phyloP scores from a whole-genome alignment of 2,113 vertebrate genomes.

The Nannospalax galili region DNA sequence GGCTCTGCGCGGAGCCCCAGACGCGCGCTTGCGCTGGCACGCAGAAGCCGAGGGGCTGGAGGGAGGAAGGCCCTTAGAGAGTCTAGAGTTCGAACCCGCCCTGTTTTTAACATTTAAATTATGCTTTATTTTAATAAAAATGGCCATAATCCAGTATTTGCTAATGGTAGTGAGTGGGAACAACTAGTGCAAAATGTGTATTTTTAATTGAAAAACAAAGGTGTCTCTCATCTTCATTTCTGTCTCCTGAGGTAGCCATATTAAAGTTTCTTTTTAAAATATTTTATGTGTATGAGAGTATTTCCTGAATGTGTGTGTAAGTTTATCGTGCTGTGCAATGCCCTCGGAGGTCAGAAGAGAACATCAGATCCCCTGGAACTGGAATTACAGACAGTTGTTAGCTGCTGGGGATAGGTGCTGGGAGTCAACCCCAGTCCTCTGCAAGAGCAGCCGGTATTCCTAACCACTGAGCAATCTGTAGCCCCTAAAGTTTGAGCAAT shows the following conservation, averaged over 20 bases:
- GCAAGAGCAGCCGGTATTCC: no score
- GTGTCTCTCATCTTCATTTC: background rate
- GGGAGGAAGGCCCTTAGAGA: rapidly evolving
- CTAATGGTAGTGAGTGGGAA: background rate
- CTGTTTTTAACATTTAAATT: background rate
- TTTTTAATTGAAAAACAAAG: conserved; percentile 32
- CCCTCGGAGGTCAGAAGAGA: no score
- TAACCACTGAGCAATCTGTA: no score
- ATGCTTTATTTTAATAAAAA: conserved; percentile 3
- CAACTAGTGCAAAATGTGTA: background rate
- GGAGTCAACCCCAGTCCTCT: no score
- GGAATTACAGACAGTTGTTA: no score
- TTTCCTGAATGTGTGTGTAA: no score
- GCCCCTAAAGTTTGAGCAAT: no score
- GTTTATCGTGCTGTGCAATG: no score
- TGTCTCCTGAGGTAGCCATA: background rate
- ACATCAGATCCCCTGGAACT: no score
- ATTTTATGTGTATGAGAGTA: no score
- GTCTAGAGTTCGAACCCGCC: background rate
- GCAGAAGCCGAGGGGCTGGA: no score
- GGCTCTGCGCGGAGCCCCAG: rapidly evolving
- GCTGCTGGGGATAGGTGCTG: no score
- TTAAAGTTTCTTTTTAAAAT: background rate
- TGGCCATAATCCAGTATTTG: background rate
- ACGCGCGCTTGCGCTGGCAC: background rate